Base-by-base conservation (phyloP, 2,113 vertebrate genomes). In the Myrmecophaga tridactyla region DNA sequence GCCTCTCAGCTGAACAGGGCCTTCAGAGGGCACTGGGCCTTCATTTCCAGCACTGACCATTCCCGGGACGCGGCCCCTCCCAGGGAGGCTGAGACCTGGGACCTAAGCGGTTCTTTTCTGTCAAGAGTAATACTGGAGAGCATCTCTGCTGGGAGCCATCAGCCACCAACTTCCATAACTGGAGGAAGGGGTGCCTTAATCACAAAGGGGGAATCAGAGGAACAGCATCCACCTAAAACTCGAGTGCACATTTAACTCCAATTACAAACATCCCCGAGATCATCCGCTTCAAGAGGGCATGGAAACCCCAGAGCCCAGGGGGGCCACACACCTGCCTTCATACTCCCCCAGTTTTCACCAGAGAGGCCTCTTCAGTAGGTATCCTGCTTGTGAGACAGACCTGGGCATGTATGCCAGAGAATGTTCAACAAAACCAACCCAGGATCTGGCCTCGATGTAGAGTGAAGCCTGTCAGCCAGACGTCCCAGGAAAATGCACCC, bases 401-500 rank as follows among this genome's bases (percentile, higher is more conserved):
- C 58, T 21, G 9, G 81, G 72, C 46, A n/a, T 63, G 23, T 77
- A 27, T 2, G n/a, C 86, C 89, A 76, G 67, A 39, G 63, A 46
- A 72, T 41, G 65, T 0, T 1, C 62, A 63, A 31, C 48, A 58
- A 89, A 92, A 41, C 51, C 63, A 92, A 43, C 85, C 62, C 10
- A 25, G 25, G 3, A 5, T 87, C 41, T 69, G 78, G 53, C 27
- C n/a, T 78, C 3, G 29, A 53, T 69, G 72, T 65, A 11, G 8
- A 39, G 31, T 67, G 80, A 86, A 69, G 3, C 11, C 23, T 63
- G n/a, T n/a, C n/a, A n/a, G n/a, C n/a, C n/a, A 83, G 29, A 34
- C 89, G 41, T 82, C 91, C 83, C 12, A 67, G 31, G 96, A 97
- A 92, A 21, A 86, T 0, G 0, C 3, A 67, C 27, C 84, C 10